These are phyloP conservation scores for Stramonita haemastoma DNA, from an alignment of 2,888 invertebrate genomes.

Conservation along the genomic window DNA sequence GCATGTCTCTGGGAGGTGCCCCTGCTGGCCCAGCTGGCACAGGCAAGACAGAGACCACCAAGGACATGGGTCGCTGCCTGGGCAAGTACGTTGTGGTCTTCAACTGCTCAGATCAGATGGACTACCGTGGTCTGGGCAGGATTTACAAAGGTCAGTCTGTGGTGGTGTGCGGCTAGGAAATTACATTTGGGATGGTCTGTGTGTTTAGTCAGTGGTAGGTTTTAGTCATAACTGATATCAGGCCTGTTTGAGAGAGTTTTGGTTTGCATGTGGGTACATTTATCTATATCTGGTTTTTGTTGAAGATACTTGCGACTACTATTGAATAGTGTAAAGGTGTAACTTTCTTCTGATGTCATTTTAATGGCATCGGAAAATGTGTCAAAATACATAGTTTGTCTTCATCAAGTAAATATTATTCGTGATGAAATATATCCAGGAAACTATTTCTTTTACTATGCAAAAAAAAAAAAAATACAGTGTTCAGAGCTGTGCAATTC, in stretches of 20 bases:
- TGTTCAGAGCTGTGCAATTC: too few relatives aligned
- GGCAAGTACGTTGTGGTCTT: conserved; percentile 96
- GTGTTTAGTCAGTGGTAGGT: neutral
- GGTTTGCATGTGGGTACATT: neutral
- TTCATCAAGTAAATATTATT: too few relatives aligned
- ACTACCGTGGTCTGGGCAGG: conserved; percentile 95
- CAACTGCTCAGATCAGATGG: conserved; percentile 99
- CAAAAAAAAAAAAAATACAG: too few relatives aligned
- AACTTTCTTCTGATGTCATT: too few relatives aligned
- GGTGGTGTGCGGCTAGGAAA: neutral
- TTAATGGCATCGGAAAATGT: too few relatives aligned
- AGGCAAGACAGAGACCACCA: conserved; percentile 97
- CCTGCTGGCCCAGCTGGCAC: conserved; percentile 99
- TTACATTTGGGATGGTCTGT: neutral
- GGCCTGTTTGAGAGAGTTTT: neutral
- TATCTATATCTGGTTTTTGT: neutral
- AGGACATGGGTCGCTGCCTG: conserved; percentile 98
- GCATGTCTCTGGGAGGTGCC: conserved; percentile 94
- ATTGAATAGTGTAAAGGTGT: too few relatives aligned
- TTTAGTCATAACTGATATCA: too few relatives aligned
- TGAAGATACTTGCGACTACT: too few relatives aligned
- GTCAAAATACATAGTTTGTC: too few relatives aligned
- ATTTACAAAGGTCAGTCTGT: conserved; percentile 91
- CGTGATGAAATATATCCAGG: too few relatives aligned
- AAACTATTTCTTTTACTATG: too few relatives aligned